Evolutionary conservation across 2,797 vertebrate genomes (phyloP).

Genomic region (Tauraco hartlaubi): DNA sequence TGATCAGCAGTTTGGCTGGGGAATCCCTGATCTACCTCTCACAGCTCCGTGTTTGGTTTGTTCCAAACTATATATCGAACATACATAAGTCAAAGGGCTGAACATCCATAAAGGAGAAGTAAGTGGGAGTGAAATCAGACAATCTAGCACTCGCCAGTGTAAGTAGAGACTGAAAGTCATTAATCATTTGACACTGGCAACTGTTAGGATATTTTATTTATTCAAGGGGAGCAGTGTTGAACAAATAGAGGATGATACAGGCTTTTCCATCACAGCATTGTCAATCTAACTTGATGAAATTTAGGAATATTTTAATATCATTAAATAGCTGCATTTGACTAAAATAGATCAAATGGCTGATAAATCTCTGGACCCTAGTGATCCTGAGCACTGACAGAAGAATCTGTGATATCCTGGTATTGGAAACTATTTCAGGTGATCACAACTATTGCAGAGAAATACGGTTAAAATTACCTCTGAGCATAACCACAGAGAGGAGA

Average conservation of each 20-base stretch:
- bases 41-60: neutral
- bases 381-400: neutral
- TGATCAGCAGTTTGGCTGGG: neutral
- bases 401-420: neutral
- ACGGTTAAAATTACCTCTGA: neutral
- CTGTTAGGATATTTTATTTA: neutral
- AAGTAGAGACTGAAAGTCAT: neutral
- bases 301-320: conserved; percentile 64
- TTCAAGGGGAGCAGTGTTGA: neutral
- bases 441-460: conserved; percentile 16
- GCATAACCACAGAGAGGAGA: neutral
- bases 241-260: neutral
- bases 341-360: neutral
- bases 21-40: neutral
- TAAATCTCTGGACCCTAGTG: neutral
- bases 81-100: neutral
- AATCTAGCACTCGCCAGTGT: neutral
- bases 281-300: neutral
- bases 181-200: neutral
- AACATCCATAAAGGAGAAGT: neutral
- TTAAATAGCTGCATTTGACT: conserved; percentile 9
- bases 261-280: neutral
- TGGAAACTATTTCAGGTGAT: neutral
- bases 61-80: neutral
- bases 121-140: neutral